Evolutionary conservation across 2,888 invertebrate genomes (phyloP).

Genomic region (Empis stercorea): DNA sequence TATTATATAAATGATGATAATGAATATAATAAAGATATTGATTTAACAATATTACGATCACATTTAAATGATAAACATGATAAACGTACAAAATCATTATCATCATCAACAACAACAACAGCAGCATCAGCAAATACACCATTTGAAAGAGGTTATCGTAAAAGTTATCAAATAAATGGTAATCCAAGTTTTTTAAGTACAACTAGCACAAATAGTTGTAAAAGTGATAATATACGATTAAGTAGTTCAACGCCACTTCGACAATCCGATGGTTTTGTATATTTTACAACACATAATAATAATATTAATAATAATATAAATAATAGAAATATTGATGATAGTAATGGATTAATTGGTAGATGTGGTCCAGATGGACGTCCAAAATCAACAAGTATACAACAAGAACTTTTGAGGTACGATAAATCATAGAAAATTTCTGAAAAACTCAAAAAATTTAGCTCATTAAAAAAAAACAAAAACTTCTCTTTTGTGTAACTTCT

Average conservation of each 20-base stretch:
- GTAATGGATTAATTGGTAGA: too few relatives aligned
- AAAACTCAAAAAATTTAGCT: too few relatives aligned
- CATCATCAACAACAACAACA: too few relatives aligned
- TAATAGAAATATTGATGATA: too few relatives aligned
- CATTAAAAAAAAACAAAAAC: too few relatives aligned
- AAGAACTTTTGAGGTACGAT: constrained; percentile 24
- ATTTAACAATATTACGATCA: constrained; percentile 2
- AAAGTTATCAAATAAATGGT: constrained; percentile 19
- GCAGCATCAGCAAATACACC: too few relatives aligned
- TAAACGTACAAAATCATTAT: neutral
- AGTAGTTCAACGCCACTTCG: constrained; percentile 28
- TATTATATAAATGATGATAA: neutral
- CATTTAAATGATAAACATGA: constrained; percentile 5
- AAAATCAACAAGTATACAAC: constrained; percentile 4
- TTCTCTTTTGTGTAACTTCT: too few relatives aligned
- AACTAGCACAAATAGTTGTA: neutral
- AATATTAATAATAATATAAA: constrained; percentile 4
- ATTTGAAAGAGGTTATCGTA: constrained; percentile 34
- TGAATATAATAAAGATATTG: neutral
- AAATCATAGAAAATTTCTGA: too few relatives aligned
- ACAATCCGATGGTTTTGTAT: constrained; percentile 23
- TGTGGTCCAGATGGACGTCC: constrained; percentile 4
- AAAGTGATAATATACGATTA: constrained; percentile 6
- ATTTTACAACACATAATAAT: too few relatives aligned
- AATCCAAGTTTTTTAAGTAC: neutral